Percentiles rank a stretch among this genome's conserved stretches.
Evolutionary conservation across 2,888 invertebrate species (phyloP).

Genomic region (Vanessa cardui): DNA sequence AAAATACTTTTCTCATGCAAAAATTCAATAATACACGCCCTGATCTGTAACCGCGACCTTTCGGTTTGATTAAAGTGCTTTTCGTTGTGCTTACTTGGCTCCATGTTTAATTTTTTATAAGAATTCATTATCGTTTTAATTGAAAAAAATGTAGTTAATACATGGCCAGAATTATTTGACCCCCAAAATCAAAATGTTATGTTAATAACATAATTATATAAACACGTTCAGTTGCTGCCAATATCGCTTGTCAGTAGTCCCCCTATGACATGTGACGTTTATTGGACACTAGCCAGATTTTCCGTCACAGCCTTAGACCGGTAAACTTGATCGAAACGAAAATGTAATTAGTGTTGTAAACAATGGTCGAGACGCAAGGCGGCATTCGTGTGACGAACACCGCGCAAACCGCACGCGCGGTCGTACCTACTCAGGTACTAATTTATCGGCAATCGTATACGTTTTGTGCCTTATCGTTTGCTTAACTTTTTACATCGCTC

Average conservation of each 20-base stretch:
- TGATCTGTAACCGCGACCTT: too few relatives aligned
- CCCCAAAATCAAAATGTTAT: too few relatives aligned
- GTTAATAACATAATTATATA: neutral
- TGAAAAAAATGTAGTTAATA: too few relatives aligned
- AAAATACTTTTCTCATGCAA: too few relatives aligned
- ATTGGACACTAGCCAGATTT: slow-evolving; percentile 65
- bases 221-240: neutral
- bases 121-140: too few relatives aligned
- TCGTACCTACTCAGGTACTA: slow-evolving; percentile 54
- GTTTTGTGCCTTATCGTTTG: slow-evolving; percentile 67
- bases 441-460: slow-evolving; percentile 56
- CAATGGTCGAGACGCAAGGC: slow-evolving; percentile 67
- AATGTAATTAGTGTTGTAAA: slow-evolving; percentile 79
- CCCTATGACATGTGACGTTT: slow-evolving; percentile 46
- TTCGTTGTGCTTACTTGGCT: too few relatives aligned
- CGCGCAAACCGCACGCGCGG: slow-evolving; percentile 69
- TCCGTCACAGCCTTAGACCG: slow-evolving; percentile 73
- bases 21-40: too few relatives aligned
- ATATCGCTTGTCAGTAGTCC: slow-evolving; percentile 17
- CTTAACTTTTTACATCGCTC: slow-evolving; percentile 29
- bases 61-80: too few relatives aligned
- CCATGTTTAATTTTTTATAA: too few relatives aligned
- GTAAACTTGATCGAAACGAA: slow-evolving; percentile 77
- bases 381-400: slow-evolving; percentile 76
- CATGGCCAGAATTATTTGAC: too few relatives aligned